Evolutionary conservation across 2,888 invertebrate species (phyloP).

Genomic region (Pammene fasciana): DNA sequence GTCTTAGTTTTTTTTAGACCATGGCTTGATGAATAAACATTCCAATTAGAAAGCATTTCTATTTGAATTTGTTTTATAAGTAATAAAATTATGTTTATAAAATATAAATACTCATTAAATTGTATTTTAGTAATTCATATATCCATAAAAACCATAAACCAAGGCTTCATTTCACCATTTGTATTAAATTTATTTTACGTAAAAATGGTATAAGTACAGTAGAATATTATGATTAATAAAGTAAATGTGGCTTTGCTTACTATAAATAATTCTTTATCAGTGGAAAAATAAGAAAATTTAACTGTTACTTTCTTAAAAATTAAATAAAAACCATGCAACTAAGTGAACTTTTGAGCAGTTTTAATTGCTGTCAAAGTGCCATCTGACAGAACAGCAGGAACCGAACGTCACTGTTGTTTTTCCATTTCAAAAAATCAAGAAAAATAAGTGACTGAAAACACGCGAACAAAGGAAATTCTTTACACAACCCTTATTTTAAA

Average conservation of each 20-base stretch:
- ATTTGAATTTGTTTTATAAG: neutral
- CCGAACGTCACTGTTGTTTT: constrained; percentile 36
- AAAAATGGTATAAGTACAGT: too few relatives aligned
- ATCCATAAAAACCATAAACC: too few relatives aligned
- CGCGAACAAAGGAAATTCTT: constrained; percentile 30
- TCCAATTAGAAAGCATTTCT: constrained; percentile 27
- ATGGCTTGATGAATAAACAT: neutral
- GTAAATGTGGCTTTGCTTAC: too few relatives aligned
- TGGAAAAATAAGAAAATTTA: too few relatives aligned
- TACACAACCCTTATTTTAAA: neutral
- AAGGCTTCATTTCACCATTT: too few relatives aligned
- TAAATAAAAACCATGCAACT: too few relatives aligned
- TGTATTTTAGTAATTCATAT: too few relatives aligned
- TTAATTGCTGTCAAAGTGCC: constrained; percentile 3
- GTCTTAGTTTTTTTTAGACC: constrained; percentile 8
- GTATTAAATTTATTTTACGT: too few relatives aligned
- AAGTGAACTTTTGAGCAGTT: constrained; percentile 13
- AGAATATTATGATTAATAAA: too few relatives aligned
- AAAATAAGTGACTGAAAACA: constrained; percentile 29
- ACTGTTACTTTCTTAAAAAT: too few relatives aligned
- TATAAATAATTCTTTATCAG: too few relatives aligned
- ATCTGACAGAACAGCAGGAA: constrained; percentile 24
- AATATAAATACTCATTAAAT: too few relatives aligned
- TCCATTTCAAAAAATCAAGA: constrained; percentile 35
- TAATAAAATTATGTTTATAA: neutral